phyloP scores from a whole-genome alignment of 2,113 vertebrate species.

The Passer montanus region DNA sequence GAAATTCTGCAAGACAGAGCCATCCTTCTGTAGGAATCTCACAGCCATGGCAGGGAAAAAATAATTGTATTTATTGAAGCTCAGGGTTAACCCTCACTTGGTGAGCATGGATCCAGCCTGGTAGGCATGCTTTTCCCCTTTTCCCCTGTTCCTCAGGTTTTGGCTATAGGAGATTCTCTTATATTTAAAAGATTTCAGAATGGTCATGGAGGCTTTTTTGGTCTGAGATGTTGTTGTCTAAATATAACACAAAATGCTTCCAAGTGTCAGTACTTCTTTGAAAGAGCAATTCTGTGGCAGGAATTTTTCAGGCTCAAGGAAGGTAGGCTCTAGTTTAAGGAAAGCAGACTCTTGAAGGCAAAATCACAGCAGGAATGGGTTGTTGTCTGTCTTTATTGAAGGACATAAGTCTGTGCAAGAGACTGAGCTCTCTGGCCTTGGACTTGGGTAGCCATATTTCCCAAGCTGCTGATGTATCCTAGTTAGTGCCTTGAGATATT shows the following conservation, averaged over 20 bases:
- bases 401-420: background rate
- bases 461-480: background rate
- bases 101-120: background rate
- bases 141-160: background rate
- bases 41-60: background rate
- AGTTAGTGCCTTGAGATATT: background rate
- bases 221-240: background rate
- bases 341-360: background rate
- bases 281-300: background rate
- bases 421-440: accelerated
- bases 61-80: background rate
- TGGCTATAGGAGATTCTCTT: background rate
- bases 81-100: background rate
- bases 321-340: background rate
- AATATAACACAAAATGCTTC: background rate
- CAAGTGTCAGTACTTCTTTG: background rate
- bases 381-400: background rate
- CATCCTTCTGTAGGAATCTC: background rate
- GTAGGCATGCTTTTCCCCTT: background rate
- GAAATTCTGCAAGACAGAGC: background rate
- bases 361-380: background rate
- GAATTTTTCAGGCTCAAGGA: background rate
- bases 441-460: background rate
- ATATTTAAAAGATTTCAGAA: background rate
- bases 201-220: background rate